Evolutionary conservation across 2,113 vertebrate genomes (phyloP).

Genomic region (Odontesthes bonariensis): DNA sequence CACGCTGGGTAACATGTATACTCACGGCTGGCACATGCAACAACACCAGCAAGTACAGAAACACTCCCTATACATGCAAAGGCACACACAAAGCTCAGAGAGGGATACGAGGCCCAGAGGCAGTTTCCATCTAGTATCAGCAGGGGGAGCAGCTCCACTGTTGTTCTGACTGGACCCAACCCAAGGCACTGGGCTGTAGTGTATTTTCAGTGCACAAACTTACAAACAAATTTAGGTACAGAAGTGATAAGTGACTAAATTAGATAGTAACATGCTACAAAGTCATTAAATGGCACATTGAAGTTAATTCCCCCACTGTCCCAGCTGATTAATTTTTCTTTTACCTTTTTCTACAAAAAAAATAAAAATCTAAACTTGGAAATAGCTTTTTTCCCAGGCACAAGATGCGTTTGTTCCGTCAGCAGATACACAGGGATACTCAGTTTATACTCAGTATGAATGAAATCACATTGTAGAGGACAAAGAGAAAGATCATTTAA

Average conservation of each 20-base stretch:
- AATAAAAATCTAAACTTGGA: not conserved
- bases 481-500: not conserved
- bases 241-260: conserved; percentile 6
- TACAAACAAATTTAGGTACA: conserved; percentile 23
- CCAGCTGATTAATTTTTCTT: not conserved
- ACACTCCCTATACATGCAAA: not conserved
- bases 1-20: conserved; percentile 14
- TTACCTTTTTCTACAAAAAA: conserved; percentile 1
- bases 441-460: not conserved
- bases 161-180: conserved; percentile 82
- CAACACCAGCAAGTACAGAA: conserved; percentile 15
- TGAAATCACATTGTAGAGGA: not conserved
- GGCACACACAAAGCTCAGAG: conserved; percentile 22
- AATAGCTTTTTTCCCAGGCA: not conserved
- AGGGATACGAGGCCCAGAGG: conserved; percentile 46
- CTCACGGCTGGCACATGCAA: conserved; percentile 58
- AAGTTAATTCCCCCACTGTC: not conserved
- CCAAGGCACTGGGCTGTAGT: conserved; percentile 35
- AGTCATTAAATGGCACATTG: not conserved
- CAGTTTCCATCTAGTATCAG: conserved; percentile 86
- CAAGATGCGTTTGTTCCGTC: not conserved
- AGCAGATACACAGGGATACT: too few species aligned
- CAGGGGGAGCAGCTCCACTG: conserved; percentile 96
- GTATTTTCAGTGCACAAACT: conserved; percentile 13
- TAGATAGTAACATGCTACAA: conserved; percentile 1